These are phyloP conservation scores for Saimiri boliviensis DNA, from an alignment of 2,113 vertebrate species.

Conservation along the genomic window DNA sequence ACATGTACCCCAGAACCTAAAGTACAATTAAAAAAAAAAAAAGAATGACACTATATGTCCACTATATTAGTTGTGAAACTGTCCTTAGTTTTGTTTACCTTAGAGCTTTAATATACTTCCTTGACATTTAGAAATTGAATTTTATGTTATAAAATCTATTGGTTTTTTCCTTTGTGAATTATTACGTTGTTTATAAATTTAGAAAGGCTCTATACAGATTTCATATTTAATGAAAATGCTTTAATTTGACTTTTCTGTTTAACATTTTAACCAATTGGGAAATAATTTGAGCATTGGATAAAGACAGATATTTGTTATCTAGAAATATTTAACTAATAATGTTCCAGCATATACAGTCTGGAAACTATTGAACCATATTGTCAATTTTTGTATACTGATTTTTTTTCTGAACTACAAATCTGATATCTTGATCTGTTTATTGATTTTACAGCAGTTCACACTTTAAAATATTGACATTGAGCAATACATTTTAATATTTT, in stretches of 20 bases:
- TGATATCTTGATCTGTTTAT: neutral
- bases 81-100: neutral
- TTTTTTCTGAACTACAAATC: constrained; percentile 10
- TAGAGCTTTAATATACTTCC: neutral
- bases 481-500: constrained; percentile 33
- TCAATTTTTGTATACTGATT: neutral
- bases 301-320: neutral
- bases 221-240: neutral
- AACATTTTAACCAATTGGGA: neutral
- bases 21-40: no score
- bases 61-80: neutral
- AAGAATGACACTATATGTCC: neutral
- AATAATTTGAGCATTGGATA: neutral
- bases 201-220: neutral
- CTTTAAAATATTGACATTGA: neutral
- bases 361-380: neutral
- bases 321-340: neutral
- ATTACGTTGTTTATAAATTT: neutral
- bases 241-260: neutral
- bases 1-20: no score
- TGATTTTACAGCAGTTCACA: neutral
- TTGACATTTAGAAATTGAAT: neutral
- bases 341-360: neutral
- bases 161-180: neutral
- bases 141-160: constrained; percentile 14